A percentile compares a stretch with the other conserved stretches of the same genome.
Evolutionary conservation across 2,888 invertebrate genomes (phyloP).

Genomic region (Caenorhabditis afra): DNA sequence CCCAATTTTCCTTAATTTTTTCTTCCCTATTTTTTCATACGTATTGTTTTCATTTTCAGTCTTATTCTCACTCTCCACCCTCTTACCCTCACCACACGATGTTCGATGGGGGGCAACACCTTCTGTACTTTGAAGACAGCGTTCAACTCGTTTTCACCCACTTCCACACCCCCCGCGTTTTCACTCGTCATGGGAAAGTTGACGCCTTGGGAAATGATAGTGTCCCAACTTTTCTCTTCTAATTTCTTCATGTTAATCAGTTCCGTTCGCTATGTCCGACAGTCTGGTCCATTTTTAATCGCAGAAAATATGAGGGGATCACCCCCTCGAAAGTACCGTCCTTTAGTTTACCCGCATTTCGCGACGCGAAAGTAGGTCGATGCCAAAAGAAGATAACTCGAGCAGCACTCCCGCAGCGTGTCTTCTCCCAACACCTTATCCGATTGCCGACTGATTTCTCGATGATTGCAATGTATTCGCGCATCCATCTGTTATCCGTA

Average conservation of each 20-base stretch:
- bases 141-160: background rate
- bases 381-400: background rate
- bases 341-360: too few species aligned
- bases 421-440: background rate
- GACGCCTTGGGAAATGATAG: slow-evolving; percentile 26
- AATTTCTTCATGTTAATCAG: background rate
- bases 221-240: slow-evolving; percentile 5
- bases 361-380: too few species aligned
- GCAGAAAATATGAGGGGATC: too few species aligned
- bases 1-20: slow-evolving; percentile 7
- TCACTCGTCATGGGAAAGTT: slow-evolving; percentile 33
- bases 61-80: slow-evolving; percentile 23
- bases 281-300: too few species aligned
- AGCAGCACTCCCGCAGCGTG: slow-evolving; percentile 5
- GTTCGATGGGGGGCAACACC: too few species aligned
- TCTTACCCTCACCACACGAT: slow-evolving; percentile 18
- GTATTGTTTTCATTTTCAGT: slow-evolving; percentile 52
- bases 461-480: background rate
- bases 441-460: too few species aligned
- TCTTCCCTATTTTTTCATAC: slow-evolving; percentile 18
- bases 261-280: too few species aligned
- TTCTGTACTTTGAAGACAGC: too few species aligned
- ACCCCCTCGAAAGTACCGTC: too few species aligned
- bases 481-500: slow-evolving; percentile 15
- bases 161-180: slow-evolving; percentile 32